Percentiles rank a stretch among this genome's conserved stretches.
These are phyloP conservation scores for Coregonus suidteri DNA, from an alignment of 2,797 vertebrate genomes.

Conservation along the genomic window DNA sequence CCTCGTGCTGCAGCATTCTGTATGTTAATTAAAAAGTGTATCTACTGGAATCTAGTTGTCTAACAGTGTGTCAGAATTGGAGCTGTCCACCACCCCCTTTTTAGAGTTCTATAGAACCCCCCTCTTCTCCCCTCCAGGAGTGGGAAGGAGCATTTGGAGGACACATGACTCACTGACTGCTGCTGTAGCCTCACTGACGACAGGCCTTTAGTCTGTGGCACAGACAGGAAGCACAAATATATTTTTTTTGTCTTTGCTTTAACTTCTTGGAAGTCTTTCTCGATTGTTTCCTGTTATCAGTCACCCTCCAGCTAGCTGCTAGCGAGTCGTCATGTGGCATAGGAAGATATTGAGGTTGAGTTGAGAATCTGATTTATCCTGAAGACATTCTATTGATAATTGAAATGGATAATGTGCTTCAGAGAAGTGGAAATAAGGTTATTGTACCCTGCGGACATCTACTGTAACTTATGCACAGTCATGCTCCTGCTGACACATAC, in stretches of 20 bases:
- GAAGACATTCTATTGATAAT: neutral
- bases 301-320: too few species aligned
- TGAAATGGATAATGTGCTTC: neutral
- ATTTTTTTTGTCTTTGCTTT: neutral
- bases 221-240: neutral
- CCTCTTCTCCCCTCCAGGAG: too few species aligned
- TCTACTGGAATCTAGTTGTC: too few species aligned
- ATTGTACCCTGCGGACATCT: too few species aligned
- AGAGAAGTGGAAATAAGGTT: neutral
- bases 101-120: too few species aligned
- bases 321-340: neutral
- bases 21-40: too few species aligned
- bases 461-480: neutral
- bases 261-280: neutral
- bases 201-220: neutral
- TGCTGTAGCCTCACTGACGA: neutral
- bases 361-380: neutral
- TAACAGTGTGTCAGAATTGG: too few species aligned
- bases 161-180: neutral
- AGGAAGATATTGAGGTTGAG: neutral
- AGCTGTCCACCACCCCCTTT: too few species aligned
- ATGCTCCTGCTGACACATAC: neutral
- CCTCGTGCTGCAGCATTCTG: too few species aligned
- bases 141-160: neutral
- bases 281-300: too few species aligned